Evolutionary conservation across 2,888 invertebrate species (phyloP).

Genomic region (Tipula lateralis): DNA sequence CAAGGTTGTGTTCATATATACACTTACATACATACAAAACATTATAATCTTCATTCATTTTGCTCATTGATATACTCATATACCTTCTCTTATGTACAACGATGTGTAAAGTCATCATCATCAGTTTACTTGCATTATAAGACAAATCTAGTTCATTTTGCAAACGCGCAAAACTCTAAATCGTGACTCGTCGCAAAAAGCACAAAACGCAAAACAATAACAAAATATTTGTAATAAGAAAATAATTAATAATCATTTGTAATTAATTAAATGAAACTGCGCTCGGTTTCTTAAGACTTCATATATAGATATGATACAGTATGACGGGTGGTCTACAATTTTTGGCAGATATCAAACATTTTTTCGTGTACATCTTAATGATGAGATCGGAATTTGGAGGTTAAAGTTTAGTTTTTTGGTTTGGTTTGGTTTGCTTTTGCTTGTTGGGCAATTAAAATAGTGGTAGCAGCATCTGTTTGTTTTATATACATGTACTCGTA

Average conservation of each 20-base stretch:
- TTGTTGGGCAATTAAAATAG: not conserved
- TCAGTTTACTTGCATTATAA: not conserved
- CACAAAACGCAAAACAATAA: not conserved
- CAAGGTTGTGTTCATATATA: not conserved
- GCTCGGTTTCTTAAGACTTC: not conserved
- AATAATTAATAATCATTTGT: slow-evolving; percentile 24
- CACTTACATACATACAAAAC: not conserved
- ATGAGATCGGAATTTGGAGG: not conserved
- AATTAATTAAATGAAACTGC: not conserved
- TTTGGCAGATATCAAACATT: not conserved
- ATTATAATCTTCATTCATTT: slow-evolving; percentile 9
- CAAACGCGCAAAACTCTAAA: not conserved
- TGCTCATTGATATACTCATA: not conserved
- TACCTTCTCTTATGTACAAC: not conserved
- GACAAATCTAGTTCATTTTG: not conserved
- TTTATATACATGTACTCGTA: not conserved
- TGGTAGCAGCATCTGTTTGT: not conserved
- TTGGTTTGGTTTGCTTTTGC: too few relatives aligned
- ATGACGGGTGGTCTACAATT: not conserved
- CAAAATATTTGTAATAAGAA: not conserved
- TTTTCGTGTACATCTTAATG: not conserved
- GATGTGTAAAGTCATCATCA: not conserved
- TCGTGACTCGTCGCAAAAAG: not conserved
- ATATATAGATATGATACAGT: not conserved
- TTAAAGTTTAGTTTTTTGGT: not conserved